Base-by-base conservation (phyloP, 2,888 invertebrate genomes). In the Philaethria dido region DNA sequence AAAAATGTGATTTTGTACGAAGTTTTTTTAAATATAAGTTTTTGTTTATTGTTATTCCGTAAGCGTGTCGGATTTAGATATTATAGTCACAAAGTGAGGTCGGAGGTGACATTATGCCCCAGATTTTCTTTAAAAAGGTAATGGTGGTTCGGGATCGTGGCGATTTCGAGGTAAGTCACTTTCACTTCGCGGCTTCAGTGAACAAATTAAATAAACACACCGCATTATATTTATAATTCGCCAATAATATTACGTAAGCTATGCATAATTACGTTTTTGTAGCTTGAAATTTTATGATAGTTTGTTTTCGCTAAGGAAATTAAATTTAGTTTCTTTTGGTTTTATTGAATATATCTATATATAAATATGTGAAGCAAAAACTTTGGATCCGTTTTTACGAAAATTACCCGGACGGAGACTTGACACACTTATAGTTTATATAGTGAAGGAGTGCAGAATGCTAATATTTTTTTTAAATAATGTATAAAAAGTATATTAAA, bases 81-180 rank as follows among this genome's bases (percentile, higher is more conserved):
- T 60, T 66, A 42, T 36, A 66, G 61, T 71, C 57, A 29, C 16
- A 72, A 60, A 66, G 67, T 68, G 71, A 68, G 73, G 75, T 85
- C 77, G 70, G 74, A 84, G 81, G 83, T 85, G 85, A 81, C 83
- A 85, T 69, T 77, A 92, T 92, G 92, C 92, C 92, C 80, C 92
- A 91, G 87, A 87, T 92, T 86, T 92, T 91, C 87, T 92, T 92
- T 78, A 92, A 92, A 92, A 92, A 92, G 86, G 92, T 92, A 72
- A 91, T 92, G 92, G 87, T 92, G 78, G 84, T 92, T 76, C 84
- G 83, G 83, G 89, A 91, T 69, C 90, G 89, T 73, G 84, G 83
- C 72, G 77, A 86, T 77, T 86, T 83, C 87, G 91, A 92, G 92
- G 92, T 92, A 76, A 91, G 89, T 81, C 61, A 88, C 92, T 92